Evolutionary conservation across 1,140 invertebrate genomes (phyloP).

Genomic region (Piezodorus guildinii): DNA sequence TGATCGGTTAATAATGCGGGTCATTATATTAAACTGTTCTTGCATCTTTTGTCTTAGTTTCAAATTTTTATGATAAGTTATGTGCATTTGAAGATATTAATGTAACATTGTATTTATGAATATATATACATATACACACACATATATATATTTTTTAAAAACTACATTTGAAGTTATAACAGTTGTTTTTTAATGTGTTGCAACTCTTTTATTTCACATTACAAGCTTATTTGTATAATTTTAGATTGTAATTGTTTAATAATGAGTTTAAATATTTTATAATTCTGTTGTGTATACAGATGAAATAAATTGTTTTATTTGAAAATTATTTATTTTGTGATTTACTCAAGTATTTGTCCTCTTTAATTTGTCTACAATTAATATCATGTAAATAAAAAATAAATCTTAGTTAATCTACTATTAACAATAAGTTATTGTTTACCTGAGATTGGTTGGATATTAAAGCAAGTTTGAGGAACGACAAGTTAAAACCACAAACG

Average conservation of each 20-base stretch:
- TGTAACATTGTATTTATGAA: neutral
- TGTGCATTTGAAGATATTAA: constrained; percentile 5
- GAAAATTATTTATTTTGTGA: neutral
- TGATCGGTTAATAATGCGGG: too few species aligned
- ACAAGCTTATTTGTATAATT: constrained; percentile 2
- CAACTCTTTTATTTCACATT: neutral
- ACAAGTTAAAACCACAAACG: too few species aligned
- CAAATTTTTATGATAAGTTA: constrained; percentile 1
- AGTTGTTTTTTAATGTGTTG: constrained; percentile 1
- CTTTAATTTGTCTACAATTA: too few species aligned
- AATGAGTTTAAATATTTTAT: constrained; percentile 6
- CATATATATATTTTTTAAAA: constrained; percentile 1
- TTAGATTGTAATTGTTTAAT: constrained; percentile 3
- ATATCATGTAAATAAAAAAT: too few species aligned
- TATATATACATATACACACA: too few species aligned
- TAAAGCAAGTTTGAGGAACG: too few species aligned
- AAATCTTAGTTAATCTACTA: too few species aligned
- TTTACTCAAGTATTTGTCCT: too few species aligned
- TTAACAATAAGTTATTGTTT: too few species aligned
- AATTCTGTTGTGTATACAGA: constrained; percentile 1
- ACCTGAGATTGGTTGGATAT: too few species aligned
- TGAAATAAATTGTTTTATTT: constrained; percentile 5
- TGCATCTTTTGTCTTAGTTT: constrained; percentile 2
- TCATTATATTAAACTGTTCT: too few species aligned
- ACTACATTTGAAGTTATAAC: neutral